Evolutionary conservation across 2,888 invertebrate genomes (phyloP).

Genomic region (Desoria tigrina): DNA sequence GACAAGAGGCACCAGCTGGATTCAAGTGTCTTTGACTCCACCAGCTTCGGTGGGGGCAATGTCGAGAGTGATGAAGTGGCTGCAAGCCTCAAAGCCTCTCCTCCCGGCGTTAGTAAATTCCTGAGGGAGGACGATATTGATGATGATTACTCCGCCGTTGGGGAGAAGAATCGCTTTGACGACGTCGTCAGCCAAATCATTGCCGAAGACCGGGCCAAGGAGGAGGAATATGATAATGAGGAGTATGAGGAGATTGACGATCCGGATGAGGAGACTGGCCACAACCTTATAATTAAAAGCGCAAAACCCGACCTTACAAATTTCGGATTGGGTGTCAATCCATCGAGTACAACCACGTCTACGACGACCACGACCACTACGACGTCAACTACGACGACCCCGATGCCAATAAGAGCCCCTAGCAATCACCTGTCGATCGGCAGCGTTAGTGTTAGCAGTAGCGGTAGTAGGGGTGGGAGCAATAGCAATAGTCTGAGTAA

Average conservation of each 20-base stretch:
- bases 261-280: constrained; percentile 27
- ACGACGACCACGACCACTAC: constrained; percentile 24
- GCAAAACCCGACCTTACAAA: background rate
- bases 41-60: background rate
- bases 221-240: constrained; percentile 31
- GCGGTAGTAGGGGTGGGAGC: background rate
- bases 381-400: constrained; percentile 16
- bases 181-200: constrained; percentile 24
- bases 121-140: constrained; percentile 3
- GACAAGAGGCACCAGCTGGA: background rate
- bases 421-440: background rate
- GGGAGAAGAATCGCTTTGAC: constrained; percentile 19
- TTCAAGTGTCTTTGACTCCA: constrained; percentile 7
- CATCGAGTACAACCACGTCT: constrained; percentile 4
- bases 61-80: background rate
- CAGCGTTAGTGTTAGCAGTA: background rate
- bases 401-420: background rate
- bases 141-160: background rate
- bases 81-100: no score
- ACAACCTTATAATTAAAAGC: constrained; percentile 40
- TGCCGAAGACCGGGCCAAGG: constrained; percentile 15
- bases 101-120: background rate
- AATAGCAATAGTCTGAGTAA: background rate
- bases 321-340: background rate
- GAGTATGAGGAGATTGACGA: constrained; percentile 39